Base-by-base conservation (phyloP, 2,888 invertebrate genomes). In the Anaspis maculata region DNA sequence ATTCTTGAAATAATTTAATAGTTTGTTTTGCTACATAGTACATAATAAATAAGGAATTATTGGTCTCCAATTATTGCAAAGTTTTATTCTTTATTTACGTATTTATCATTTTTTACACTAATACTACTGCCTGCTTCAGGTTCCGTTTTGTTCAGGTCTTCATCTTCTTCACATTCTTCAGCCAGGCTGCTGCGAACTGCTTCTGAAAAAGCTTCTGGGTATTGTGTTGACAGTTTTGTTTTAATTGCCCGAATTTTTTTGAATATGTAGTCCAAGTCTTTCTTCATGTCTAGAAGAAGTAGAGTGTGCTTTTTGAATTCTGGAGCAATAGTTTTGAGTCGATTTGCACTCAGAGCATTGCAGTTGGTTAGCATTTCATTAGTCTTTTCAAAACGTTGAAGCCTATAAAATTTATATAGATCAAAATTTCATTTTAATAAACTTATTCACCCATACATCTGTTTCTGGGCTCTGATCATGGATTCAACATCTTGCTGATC, bases 341-440 rank as follows among this genome's bases (percentile, higher is more conserved):
- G 76, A 42, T 83, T 83, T 2, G 86, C 81, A 1, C 95, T 91
- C n/a, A 98, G 65, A 11, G 89, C 85, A 64, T 95, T 95, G 61
- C 96, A 96, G 62, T 96, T 97, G 6, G 90, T 83, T 15, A 98
- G 68, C 97, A 97, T 98, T 70, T 98, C 97, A 57, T 97, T 98
- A 0, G 97, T 97, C 65, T 97, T 97, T 59, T 97, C 97, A 68
- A 96, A 98, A 33, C 96, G 74, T 54, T 90, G 88, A 14, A 97
- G 64, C 89, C 92, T 92, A 57, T 2, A 71, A 67, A 26, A 3
- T n/a, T n/a, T n/a, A n/a, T 12, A 31, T 23, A 37, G n/a, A 32
- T 14, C 31, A 28, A n/a, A 13, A 14, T 13, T n/a, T 23, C 7
- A 12, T 7, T 27, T 11, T 16, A 19, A 26, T 15, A 16, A 13